Base-by-base conservation (phyloP, 1,140 invertebrate genomes). In the Pseudomyrmex flavicornis region DNA sequence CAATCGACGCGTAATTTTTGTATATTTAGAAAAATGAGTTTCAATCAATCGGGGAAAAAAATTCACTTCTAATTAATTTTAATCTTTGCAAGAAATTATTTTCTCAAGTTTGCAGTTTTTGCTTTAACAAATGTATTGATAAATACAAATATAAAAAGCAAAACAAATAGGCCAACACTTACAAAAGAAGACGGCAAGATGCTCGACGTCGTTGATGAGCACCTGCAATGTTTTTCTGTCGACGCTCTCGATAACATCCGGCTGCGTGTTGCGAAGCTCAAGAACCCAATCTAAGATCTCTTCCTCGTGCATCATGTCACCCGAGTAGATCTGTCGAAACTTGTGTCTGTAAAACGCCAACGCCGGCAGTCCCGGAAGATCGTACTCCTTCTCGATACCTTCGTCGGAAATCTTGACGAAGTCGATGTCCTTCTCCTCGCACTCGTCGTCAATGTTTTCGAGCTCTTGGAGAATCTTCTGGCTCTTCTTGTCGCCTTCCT, bases 381-480 rank as follows among this genome's bases (percentile, higher is more conserved):
- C 98, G 91, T 98, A 99, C 95, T 98, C 98, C 91, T 97, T 97
- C 66, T 98, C 97, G 80, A 98, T 96, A 66, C 97, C 97, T 48
- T 97, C 96, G 91, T 99, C 98, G 12, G 98, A 98, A 86, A 98
- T 98, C 94, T 98, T 99, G 1, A 99, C 97, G 92, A 99, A 98
- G 92, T 98, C 97, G 86, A 99, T 98, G 85, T 98, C 97, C 92
- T 98, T 97, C 90, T 98, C 97, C 94, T 98, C 98, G 91, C 98
- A 98, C 90, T 98, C 98, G 90, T 99, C 98, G 90, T 99, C 98
- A 90, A 99, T 99, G 88, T 98, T 98, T 93, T 99, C 98, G 58
- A 99, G 92, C 93, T 99, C 98, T 89, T 96, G 96, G 0, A 99
- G 95, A 76, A 99, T 98, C 91, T 98, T 98, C 86, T 97, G 97